Percentiles rank a stretch among this genome's conserved stretches.
Conservation (phyloP, 2,888 invertebrate genomes). For the Scaptomyza parva region DNA sequence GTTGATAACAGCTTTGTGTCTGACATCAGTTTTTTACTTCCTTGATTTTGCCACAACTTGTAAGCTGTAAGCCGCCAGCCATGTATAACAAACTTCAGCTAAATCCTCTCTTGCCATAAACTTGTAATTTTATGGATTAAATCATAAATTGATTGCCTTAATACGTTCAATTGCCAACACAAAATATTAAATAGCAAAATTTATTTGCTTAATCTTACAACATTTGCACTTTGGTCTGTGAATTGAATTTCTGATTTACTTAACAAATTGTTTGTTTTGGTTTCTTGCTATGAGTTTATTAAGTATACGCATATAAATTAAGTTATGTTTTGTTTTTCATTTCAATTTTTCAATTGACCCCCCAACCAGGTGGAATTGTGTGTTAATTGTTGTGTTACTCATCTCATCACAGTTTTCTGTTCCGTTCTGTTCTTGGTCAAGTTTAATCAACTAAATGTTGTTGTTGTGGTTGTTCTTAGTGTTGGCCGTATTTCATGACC, state of each 20-base stretch:
- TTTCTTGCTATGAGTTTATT: not conserved
- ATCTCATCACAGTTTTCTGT: not conserved
- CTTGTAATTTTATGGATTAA: not conserved
- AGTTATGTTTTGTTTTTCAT: slow-evolving; percentile 57
- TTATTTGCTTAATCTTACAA: slow-evolving; percentile 26
- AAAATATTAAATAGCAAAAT: slow-evolving; percentile 25
- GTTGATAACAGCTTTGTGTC: too few species aligned
- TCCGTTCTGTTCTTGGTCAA: slow-evolving; percentile 53
- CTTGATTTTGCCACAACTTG: too few species aligned
- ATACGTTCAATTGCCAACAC: slow-evolving; percentile 11
- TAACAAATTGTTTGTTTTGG: slow-evolving; percentile 1
- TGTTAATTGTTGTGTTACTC: not conserved
- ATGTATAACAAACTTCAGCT: too few species aligned
- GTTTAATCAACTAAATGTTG: slow-evolving; percentile 62
- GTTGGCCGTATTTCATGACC: slow-evolving; percentile 63
- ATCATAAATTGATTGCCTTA: slow-evolving; percentile 12
- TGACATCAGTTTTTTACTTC: too few species aligned
- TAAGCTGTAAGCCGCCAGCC: too few species aligned
- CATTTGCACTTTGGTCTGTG: slow-evolving; percentile 16
- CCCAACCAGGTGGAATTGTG: slow-evolving; percentile 42
- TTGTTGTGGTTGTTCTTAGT: slow-evolving; percentile 25
- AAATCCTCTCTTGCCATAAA: too few species aligned
- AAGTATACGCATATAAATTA: slow-evolving; percentile 37
- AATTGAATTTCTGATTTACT: slow-evolving; percentile 26
- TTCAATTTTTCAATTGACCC: slow-evolving; percentile 44